Base-by-base conservation (phyloP, 2,797 vertebrate genomes). In the Sciurus carolinensis region DNA sequence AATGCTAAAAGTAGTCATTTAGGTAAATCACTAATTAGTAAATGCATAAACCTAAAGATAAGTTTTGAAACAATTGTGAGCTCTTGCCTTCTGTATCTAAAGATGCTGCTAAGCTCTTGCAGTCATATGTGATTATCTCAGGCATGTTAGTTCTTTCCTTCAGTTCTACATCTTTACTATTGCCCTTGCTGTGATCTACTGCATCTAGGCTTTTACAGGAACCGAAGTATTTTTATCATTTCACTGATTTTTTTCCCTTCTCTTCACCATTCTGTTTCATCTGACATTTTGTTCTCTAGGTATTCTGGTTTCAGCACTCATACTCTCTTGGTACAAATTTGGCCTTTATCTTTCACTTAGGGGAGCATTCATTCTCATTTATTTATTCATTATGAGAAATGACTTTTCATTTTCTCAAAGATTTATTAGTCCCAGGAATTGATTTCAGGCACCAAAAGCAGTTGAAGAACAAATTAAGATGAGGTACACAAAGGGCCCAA, bases 11-110 rank as follows among this genome's bases (percentile, higher is more conserved):
- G 71, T 76, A 64, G 14, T 95, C 14, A 62, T 96, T 97, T 95
- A 96, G 42, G 36, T 77, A 97, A 95, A 92, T 57, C 84, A 67
- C 36, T 69, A 79, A 57, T 30, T 42, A 67, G 14, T 76, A 97
- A 90, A 72, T 91, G 10, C 26, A n/a, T 26, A 44, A 95, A 44
- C 0, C 9, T 93, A 75, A 86, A 93, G 12, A 6, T 62, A 92
- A 86, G n/a, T 83, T 95, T 47, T 59, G 39, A 64, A 97, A 75
- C 0, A 54, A 39, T 47, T 22, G 1, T 67, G 36, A 94, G 50
- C 81, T 89, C 33, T 93, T 92, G 77, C 96, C 83, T 97, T 57
- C 83, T 83, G 39, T 85, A 42, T 59, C 87, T 96, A 96, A 97
- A 94, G 89, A 96, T 83, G 75, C 5, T 52, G 5, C 57, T 91